Percentiles rank a stretch among this genome's conserved stretches.
These are phyloP conservation scores for Aotus griseimembra DNA, from an alignment of 2,797 vertebrate genomes.

Conservation along the genomic window DNA sequence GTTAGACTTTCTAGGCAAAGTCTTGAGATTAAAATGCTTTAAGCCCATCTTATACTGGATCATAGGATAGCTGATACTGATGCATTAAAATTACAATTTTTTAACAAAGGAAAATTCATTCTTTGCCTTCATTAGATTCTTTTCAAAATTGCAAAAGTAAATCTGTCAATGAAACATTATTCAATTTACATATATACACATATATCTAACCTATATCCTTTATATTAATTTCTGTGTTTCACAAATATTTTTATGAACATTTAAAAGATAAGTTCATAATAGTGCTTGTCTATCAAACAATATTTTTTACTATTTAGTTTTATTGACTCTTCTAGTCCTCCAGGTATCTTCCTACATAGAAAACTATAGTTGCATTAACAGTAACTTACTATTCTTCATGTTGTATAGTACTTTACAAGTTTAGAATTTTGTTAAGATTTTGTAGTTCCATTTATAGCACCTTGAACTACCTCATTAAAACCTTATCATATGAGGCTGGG, in stretches of 20 bases:
- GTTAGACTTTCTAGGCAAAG: slow-evolving; percentile 43
- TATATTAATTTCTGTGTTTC: slow-evolving; percentile 21
- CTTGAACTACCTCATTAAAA: slow-evolving; percentile 14
- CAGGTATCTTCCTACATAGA: background rate
- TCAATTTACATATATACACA: slow-evolving; percentile 7
- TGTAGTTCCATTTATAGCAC: background rate
- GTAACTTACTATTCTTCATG: background rate
- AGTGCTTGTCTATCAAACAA: background rate
- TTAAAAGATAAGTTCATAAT: slow-evolving; percentile 29
- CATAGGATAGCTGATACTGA: slow-evolving; percentile 18
- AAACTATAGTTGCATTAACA: background rate
- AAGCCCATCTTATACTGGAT: slow-evolving; percentile 5
- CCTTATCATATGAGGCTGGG: background rate
- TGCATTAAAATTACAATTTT: slow-evolving; percentile 41
- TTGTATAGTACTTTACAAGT: background rate
- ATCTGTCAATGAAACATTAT: slow-evolving; percentile 19
- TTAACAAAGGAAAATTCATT: slow-evolving; percentile 47
- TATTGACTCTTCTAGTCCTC: background rate
- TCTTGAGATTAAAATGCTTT: slow-evolving; percentile 45
- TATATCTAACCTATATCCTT: background rate
- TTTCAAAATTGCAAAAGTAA: background rate
- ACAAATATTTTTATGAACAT: slow-evolving; percentile 39
- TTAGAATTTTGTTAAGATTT: slow-evolving; percentile 56
- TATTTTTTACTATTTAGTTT: slow-evolving; percentile 16
- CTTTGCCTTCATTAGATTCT: slow-evolving; percentile 8